phyloP scores from a whole-genome alignment of 2,888 invertebrate species.

The Xanthia togata region DNA sequence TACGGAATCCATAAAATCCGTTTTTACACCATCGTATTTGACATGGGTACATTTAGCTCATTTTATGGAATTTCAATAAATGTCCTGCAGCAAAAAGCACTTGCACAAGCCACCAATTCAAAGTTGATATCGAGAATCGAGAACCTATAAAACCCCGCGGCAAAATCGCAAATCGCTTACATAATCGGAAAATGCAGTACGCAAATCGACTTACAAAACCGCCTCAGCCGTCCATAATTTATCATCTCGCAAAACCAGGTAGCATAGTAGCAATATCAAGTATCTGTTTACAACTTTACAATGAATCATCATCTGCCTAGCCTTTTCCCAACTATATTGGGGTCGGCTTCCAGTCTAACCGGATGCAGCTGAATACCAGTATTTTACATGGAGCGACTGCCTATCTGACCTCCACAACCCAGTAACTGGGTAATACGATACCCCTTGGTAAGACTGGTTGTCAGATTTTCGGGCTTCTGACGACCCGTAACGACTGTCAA shows the following conservation, averaged over 20 bases:
- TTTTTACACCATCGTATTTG: neutral
- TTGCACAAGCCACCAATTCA: slow-evolving; percentile 39
- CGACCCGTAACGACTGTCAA: no score
- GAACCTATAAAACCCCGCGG: slow-evolving; percentile 26
- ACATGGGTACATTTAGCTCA: neutral
- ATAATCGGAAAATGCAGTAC: slow-evolving; percentile 47
- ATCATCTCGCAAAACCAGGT: slow-evolving; percentile 40
- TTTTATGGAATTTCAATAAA: slow-evolving; percentile 26
- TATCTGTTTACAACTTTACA: slow-evolving; percentile 51
- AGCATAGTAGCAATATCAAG: slow-evolving; percentile 27
- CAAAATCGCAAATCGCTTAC: slow-evolving; percentile 48
- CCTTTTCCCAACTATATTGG: no score
- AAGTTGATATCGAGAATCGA: slow-evolving; percentile 31
- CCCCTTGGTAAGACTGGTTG: no score
- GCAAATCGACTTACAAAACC: slow-evolving; percentile 35
- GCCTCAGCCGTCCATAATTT: slow-evolving; percentile 28
- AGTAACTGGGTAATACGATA: no score
- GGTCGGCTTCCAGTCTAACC: no score
- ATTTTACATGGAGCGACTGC: no score
- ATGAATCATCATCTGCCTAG: slow-evolving; percentile 36
- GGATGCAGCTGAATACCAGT: no score
- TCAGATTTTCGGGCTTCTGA: no score
- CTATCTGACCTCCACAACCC: no score
- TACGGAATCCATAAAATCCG: neutral
- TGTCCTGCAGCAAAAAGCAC: slow-evolving; percentile 21